phyloP scores from a whole-genome alignment of 2,888 invertebrate species.

The Allophyes oxyacanthae region DNA sequence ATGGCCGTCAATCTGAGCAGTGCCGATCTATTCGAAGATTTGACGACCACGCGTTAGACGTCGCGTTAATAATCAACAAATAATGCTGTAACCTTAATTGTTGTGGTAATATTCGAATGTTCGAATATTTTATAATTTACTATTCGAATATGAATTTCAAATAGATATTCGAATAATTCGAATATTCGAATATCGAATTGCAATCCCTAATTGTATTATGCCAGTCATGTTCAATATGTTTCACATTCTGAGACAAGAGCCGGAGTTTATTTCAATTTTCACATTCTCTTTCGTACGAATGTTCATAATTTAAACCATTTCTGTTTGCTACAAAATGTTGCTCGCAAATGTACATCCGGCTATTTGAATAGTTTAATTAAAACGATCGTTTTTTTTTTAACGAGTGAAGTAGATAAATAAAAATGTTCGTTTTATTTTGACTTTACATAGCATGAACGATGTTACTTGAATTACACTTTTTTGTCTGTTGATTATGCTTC shows the following conservation, averaged over 20 bases:
- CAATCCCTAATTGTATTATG: too few relatives aligned
- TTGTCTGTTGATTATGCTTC: too few relatives aligned
- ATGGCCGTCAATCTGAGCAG: too few relatives aligned
- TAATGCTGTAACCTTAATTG: too few relatives aligned
- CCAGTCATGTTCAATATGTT: conserved; percentile 44
- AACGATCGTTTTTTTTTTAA: conserved; percentile 6
- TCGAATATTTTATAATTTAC: too few relatives aligned
- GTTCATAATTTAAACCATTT: conserved; percentile 28
- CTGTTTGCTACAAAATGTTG: conserved; percentile 7
- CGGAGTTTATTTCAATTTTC: conserved; percentile 48
- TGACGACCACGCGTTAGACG: too few relatives aligned
- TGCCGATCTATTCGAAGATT: too few relatives aligned
- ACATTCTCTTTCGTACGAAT: conserved; percentile 30
- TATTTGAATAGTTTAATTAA: conserved; percentile 30
- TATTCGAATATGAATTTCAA: too few relatives aligned
- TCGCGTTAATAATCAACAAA: too few relatives aligned
- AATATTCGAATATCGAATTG: too few relatives aligned
- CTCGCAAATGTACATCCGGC: background rate
- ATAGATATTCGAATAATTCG: too few relatives aligned
- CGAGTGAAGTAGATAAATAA: background rate
- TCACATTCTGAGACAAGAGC: conserved; percentile 35
- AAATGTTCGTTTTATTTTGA: conserved; percentile 10
- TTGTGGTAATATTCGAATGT: too few relatives aligned
- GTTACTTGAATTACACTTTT: background rate
- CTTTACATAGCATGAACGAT: background rate